Evolutionary conservation across 2,797 vertebrate genomes (phyloP), one percentile per base, ranked within the genome.

Genomic region (Fistularia commersonii): DNA sequence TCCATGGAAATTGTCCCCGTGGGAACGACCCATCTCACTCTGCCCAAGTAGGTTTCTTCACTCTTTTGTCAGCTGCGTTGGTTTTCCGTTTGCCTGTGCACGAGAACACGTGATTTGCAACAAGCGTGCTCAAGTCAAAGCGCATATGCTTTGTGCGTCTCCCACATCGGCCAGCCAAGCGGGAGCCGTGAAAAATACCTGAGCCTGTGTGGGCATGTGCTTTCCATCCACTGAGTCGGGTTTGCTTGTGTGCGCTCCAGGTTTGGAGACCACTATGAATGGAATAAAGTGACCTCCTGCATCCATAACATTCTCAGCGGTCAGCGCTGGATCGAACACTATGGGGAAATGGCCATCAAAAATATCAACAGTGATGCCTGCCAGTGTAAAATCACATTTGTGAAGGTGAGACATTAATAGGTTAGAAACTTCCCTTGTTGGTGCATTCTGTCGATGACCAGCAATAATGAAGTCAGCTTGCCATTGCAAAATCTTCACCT

Each of bases 1-100:
- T 97, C 97, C 57, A 98, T 99, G 94, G 97, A 99, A 89, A 97
- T 99, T 6, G 94, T 99, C 81, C 97, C 95, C 45, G 87, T 97
- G 75, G 97, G 97, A 83, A 95, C 92, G 71, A 96, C 93, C 6
- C 93, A 98, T 3, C 90, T 98, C 62, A 93, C 86, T 54, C 87
- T 99, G 64, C 95, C 95, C 58, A 86, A 48, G 97, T 99, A 91
- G 92, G 92, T 91, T 51, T 3, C 7, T 7, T 53, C 7, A 39
- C 14, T n/a, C 38, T 23, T 13, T 37, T 58, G 14, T 61, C n/a
- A 51, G 51, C 42, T 43, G 33, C 12, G 3, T 11, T 54, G 11
- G 48, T 49, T 50, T 3, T 38, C n/a, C 9, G n/a, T 6, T 32
- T 35, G 5, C 8, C 8, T 12, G 4, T 42, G 15, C 12, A n/a